phyloP scores from a whole-genome alignment of 2,113 vertebrate species.

The Microcebus murinus region DNA sequence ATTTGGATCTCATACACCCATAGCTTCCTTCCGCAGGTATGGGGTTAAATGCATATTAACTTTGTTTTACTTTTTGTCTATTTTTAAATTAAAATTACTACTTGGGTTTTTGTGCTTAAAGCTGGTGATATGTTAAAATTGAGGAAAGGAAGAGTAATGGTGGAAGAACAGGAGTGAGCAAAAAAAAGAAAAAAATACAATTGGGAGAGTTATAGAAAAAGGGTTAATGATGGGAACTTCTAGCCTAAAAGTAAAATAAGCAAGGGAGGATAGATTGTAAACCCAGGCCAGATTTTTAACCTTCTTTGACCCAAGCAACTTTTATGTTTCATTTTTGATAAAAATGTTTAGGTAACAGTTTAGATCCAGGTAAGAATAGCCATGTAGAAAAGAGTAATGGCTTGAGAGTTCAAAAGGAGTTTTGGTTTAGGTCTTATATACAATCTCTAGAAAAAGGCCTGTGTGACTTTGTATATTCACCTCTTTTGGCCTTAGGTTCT shows the following conservation, averaged over 20 bases:
- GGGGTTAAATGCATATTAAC: neutral
- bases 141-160: neutral
- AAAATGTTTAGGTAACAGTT: slow-evolving; percentile 11
- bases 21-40: neutral
- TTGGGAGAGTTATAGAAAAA: neutral
- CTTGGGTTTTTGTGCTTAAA: neutral
- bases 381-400: neutral
- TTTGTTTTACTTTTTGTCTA: neutral
- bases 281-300: neutral
- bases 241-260: slow-evolving; percentile 27
- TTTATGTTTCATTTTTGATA: neutral
- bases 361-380: neutral
- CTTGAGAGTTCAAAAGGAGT: neutral
- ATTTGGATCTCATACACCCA: neutral
- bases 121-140: neutral
- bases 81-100: neutral
- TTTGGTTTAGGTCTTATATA: neutral
- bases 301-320: neutral
- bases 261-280: neutral
- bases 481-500: slow-evolving; percentile 1
- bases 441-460: neutral
- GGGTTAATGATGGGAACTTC: neutral
- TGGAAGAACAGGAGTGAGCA: neutral
- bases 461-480: neutral
- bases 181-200: neutral